A percentile compares a stretch with the other conserved stretches of the same genome.
phyloP scores from a whole-genome alignment of 1,140 invertebrate genomes.

The Temnothorax curvispinosus region DNA sequence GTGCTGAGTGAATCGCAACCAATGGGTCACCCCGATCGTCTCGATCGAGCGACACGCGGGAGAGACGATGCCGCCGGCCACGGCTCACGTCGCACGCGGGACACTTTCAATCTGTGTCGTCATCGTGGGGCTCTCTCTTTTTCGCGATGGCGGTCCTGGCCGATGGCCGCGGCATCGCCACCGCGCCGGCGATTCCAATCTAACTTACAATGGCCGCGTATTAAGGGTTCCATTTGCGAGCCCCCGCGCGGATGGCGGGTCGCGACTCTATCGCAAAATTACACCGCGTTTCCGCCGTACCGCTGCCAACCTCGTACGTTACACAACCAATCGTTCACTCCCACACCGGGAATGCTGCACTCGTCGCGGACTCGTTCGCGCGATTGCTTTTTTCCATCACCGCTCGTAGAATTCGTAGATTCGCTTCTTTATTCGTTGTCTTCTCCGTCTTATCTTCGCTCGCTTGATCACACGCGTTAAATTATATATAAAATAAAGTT shows the following conservation, averaged over 20 bases:
- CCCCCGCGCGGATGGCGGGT: background rate
- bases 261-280: conserved; percentile 44
- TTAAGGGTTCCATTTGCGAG: conserved; percentile 69
- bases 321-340: conserved; percentile 32
- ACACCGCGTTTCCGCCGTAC: conserved; percentile 30
- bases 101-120: conserved; percentile 64
- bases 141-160: background rate
- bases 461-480: background rate
- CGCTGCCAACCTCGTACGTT: background rate
- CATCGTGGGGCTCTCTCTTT: conserved; percentile 1
- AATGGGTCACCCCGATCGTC: conserved; percentile 77
- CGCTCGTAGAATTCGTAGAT: background rate
- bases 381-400: conserved; percentile 24
- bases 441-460: background rate
- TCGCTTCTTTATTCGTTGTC: background rate
- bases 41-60: conserved; percentile 70
- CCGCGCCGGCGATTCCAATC: conserved; percentile 69
- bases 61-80: background rate
- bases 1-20: conserved; percentile 71
- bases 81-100: conserved; percentile 14
- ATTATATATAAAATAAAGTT: conserved; percentile 19
- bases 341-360: background rate
- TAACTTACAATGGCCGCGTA: conserved; percentile 73
- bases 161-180: conserved; percentile 39
- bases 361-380: background rate